phyloP scores from a whole-genome alignment of 2,888 invertebrate genomes.

The Galerucella nymphaeae region DNA sequence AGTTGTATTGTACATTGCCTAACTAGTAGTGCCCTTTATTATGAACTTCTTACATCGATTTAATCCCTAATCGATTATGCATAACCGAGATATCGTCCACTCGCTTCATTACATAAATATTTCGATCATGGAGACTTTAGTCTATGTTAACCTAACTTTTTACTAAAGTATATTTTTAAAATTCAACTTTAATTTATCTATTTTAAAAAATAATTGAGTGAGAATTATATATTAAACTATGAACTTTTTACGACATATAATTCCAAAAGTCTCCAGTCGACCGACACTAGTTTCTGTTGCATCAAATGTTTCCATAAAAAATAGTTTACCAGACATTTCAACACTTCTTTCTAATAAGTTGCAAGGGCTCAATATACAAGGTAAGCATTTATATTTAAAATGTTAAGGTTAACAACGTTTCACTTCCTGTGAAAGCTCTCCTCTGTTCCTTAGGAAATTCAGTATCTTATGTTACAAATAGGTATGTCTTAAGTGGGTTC shows the following conservation, averaged over 20 bases:
- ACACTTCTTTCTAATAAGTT: conserved; percentile 47
- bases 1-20: no score
- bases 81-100: conserved; percentile 1
- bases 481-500: no score
- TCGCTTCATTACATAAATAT: conserved; percentile 2
- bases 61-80: background rate
- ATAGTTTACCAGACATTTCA: conserved; percentile 31
- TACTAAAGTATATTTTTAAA: background rate
- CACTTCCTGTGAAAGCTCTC: no score
- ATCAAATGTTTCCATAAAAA: conserved; percentile 26
- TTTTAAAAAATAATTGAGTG: background rate
- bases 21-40: no score
- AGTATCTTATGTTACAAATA: no score
- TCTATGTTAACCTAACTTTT: background rate
- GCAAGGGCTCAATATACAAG: conserved; percentile 50
- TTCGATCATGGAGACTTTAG: no score
- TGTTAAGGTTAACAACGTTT: no score
- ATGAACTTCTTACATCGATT: background rate
- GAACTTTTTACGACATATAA: conserved; percentile 46
- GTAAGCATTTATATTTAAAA: conserved; percentile 33
- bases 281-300: conserved; percentile 30
- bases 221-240: background rate
- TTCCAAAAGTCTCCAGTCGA: conserved; percentile 42
- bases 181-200: background rate
- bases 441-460: no score